phyloP scores from a whole-genome alignment of 2,113 vertebrate species.

The Ascaphus truei region DNA sequence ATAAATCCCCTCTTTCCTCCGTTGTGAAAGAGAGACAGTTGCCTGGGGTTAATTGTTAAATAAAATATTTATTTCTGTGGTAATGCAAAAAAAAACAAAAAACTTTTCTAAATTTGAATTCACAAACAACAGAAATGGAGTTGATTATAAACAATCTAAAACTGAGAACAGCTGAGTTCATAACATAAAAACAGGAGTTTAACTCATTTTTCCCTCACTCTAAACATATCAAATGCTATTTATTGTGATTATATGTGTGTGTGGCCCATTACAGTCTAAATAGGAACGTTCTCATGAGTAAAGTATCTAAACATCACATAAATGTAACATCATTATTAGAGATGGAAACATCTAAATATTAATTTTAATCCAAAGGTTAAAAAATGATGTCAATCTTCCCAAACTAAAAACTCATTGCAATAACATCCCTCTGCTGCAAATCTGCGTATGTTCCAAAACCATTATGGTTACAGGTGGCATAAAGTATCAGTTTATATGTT shows the following conservation, averaged over 20 bases:
- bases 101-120: conserved; percentile 42
- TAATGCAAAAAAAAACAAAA: conserved; percentile 15
- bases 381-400: conserved; percentile 49
- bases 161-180: conserved; percentile 72
- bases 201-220: conserved; percentile 73
- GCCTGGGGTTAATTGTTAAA: conserved; percentile 69
- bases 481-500: conserved; percentile 52
- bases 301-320: conserved; percentile 70
- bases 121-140: conserved; percentile 76
- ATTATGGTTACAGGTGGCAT: conserved; percentile 60
- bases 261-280: conserved; percentile 69
- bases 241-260: conserved; percentile 80
- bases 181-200: conserved; percentile 76
- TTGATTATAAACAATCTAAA: conserved; percentile 74
- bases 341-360: conserved; percentile 73
- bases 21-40: conserved; percentile 40
- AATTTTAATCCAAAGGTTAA: conserved; percentile 72
- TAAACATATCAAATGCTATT: conserved; percentile 91
- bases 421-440: conserved; percentile 34
- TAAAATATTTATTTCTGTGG: conserved; percentile 67
- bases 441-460: conserved; percentile 39
- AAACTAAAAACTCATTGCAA: conserved; percentile 47
- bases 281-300: conserved; percentile 76
- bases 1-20: not conserved
- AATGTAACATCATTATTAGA: conserved; percentile 62